Evolutionary conservation across 1,140 invertebrate genomes (phyloP), one percentile per base, ranked within the genome.

Genomic region (Riptortus pedestris): DNA sequence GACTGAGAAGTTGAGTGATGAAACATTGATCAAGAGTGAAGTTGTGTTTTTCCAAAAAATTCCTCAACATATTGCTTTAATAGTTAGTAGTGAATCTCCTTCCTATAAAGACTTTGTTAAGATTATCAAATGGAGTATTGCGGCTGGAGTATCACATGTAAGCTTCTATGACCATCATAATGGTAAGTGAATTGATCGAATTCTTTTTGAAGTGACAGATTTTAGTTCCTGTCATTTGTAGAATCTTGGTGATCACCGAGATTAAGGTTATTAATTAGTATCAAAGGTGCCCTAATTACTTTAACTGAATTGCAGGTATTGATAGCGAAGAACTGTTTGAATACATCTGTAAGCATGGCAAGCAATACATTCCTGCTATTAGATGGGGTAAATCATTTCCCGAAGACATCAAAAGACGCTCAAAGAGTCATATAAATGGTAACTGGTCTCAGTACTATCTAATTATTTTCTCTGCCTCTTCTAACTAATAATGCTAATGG

Each of bases 131-230:
- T 87, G 85, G 85, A 82, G 80, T 73, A 71, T 84, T 26, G 74
- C 78, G 27, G 74, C 80, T 66, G 80, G 80, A 68, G 80, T 87
- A 68, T 75, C 80, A 48, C 83, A 79, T 73, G 72, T 87, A 68
- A 86, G 81, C 70, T 84, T 87, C 70, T 83, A 85, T 72, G 84
- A 86, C 74, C 74, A 80, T 70, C 79, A 79, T 52, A 65, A 67
- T 77, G 85, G 85, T 86, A 79, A 76, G 68, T 64, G 64, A n/a
- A n/a, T n/a, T n/a, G n/a, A n/a, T n/a, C n/a, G n/a, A n/a, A n/a
- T n/a, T n/a, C n/a, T n/a, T n/a, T n/a, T n/a, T n/a, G n/a, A n/a
- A n/a, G n/a, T n/a, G n/a, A n/a, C n/a, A n/a, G n/a, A n/a, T 63
- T 68, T 73, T 33, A 22, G 60, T 22, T 63, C 29, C 58, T 69